These are phyloP conservation scores for Oligia fasciuncula DNA, from an alignment of 2,888 invertebrate species.

Conservation along the genomic window DNA sequence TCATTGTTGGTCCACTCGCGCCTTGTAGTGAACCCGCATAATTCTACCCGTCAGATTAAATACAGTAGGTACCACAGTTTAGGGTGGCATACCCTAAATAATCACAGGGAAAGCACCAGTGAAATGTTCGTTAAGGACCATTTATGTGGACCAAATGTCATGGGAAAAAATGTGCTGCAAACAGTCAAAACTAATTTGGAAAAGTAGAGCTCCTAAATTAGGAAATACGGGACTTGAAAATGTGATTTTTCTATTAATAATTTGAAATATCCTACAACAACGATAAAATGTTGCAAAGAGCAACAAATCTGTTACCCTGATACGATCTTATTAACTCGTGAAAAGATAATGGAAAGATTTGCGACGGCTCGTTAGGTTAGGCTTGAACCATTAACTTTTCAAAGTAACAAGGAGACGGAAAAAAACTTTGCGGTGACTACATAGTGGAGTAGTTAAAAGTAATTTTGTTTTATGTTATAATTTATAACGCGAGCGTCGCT, in stretches of 20 bases:
- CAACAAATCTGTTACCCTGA: constrained; percentile 27
- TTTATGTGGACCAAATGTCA: constrained; percentile 54
- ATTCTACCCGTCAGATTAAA: constrained; percentile 79
- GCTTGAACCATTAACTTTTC: constrained; percentile 42
- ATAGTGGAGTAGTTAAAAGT: constrained; percentile 68
- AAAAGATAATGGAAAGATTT: constrained; percentile 51
- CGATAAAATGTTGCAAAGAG: constrained; percentile 13
- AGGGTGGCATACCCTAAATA: constrained; percentile 76
- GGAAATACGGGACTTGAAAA: not conserved
- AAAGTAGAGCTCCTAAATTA: not conserved
- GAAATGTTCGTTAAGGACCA: constrained; percentile 60
- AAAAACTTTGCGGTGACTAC: constrained; percentile 41
- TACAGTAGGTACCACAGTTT: constrained; percentile 64
- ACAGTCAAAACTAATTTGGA: constrained; percentile 3
- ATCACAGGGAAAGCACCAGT: constrained; percentile 66
- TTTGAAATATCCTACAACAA: not conserved
- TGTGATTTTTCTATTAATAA: not conserved
- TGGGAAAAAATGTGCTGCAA: constrained; percentile 54
- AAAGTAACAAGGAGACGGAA: constrained; percentile 46
- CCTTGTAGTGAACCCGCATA: constrained; percentile 82
- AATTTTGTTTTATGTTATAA: constrained; percentile 68
- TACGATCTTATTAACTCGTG: constrained; percentile 49
- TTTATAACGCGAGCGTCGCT: constrained; percentile 67
- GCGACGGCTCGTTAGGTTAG: constrained; percentile 47
- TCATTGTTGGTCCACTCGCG: constrained; percentile 69